Evolutionary conservation across 2,797 vertebrate genomes (phyloP).

Genomic region (Coregonus sp.): DNA sequence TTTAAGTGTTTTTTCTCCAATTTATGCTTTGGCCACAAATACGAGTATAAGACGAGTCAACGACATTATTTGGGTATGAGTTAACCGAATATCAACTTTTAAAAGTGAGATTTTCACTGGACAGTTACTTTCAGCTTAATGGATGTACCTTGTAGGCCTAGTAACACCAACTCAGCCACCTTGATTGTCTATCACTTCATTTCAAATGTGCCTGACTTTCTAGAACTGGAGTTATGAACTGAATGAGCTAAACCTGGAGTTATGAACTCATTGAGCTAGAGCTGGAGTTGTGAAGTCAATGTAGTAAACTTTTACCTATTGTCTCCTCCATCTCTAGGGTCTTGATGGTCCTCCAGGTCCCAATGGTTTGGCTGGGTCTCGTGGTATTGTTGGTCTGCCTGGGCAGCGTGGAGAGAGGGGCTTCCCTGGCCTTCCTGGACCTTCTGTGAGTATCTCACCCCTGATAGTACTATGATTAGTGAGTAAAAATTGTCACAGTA

Average conservation of each 20-base stretch:
- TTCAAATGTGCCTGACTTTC: not conserved
- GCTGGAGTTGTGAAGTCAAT: not conserved
- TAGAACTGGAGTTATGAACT: not conserved
- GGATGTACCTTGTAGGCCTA: too few species aligned
- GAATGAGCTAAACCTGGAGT: not conserved
- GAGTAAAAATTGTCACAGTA: too few species aligned
- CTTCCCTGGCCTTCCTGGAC: constrained; percentile 91
- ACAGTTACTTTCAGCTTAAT: not conserved
- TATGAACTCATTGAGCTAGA: not conserved
- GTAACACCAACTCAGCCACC: not conserved
- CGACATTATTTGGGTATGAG: too few species aligned
- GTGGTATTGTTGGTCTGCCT: constrained; percentile 94
- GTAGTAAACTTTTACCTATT: not conserved
- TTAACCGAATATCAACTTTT: too few species aligned
- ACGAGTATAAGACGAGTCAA: too few species aligned
- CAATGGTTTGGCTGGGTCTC: constrained; percentile 87
- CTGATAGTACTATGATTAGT: not conserved
- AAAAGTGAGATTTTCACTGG: too few species aligned
- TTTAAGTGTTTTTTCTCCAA: too few species aligned
- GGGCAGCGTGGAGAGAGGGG: constrained; percentile 97
- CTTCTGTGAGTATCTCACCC: constrained; percentile 82
- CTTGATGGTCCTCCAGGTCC: constrained; percentile 87
- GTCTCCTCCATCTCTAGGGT: constrained; percentile 75
- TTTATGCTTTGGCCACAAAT: too few species aligned
- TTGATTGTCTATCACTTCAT: not conserved